These are phyloP conservation scores for Cotesia glomerata DNA, from an alignment of 1,140 invertebrate genomes.

Conservation along the genomic window DNA sequence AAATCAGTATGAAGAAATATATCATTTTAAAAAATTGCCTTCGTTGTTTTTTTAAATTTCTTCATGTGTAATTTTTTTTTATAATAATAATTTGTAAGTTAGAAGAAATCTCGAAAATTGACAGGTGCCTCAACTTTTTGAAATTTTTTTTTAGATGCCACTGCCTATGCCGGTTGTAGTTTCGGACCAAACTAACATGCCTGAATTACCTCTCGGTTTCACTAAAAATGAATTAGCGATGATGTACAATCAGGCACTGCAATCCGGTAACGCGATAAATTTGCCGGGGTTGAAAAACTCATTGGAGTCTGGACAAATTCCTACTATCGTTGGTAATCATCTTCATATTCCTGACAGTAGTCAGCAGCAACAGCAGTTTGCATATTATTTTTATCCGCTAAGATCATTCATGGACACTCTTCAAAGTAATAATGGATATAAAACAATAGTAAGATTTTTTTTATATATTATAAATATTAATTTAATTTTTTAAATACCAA, in stretches of 20 bases:
- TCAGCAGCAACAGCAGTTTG: conserved; percentile 32
- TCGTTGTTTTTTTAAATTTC: too few species aligned
- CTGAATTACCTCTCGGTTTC: conserved; percentile 25
- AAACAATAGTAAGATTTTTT: conserved; percentile 4
- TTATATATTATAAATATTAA: background rate
- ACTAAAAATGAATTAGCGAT: conserved; percentile 40
- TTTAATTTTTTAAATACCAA: background rate
- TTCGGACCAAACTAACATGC: conserved; percentile 6
- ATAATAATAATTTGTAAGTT: background rate
- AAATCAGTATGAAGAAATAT: too few species aligned
- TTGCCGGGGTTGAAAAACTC: conserved; percentile 37
- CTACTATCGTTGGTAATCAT: conserved; percentile 32
- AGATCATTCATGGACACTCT: conserved; percentile 44
- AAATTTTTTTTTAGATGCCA: conserved; percentile 18
- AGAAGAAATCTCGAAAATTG: background rate
- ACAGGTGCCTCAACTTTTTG: background rate
- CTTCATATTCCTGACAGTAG: conserved; percentile 24
- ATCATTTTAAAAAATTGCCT: too few species aligned
- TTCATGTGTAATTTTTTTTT: background rate
- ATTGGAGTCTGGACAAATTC: conserved; percentile 34
- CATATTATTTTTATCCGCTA: conserved; percentile 47
- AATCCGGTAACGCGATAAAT: conserved; percentile 42
- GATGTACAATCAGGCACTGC: conserved; percentile 45
- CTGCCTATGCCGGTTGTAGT: conserved; percentile 5
- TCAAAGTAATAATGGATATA: conserved; percentile 36